A percentile compares a stretch with the other conserved stretches of the same genome.
These are phyloP conservation scores for Scaptodrosophila lebanonensis DNA, from an alignment of 1,140 invertebrate genomes.

Conservation along the genomic window DNA sequence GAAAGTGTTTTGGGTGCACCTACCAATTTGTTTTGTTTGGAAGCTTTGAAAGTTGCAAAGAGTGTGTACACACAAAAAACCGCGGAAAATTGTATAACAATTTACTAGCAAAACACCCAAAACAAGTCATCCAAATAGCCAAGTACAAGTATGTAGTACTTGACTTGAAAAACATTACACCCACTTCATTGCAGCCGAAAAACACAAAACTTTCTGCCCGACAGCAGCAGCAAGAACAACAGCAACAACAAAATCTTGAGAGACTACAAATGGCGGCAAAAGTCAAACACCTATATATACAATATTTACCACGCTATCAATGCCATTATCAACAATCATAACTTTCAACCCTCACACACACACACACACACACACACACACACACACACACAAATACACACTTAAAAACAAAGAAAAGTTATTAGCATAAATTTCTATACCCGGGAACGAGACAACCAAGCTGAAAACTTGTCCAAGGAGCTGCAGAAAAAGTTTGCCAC, in stretches of 20 bases:
- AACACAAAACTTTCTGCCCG: conserved; percentile 3
- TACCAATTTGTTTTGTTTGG: too few species aligned
- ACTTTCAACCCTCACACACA: conserved; percentile 32
- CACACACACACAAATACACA: conserved; percentile 9
- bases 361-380: conserved; percentile 8
- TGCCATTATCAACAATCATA: conserved; percentile 63
- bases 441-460: conserved; percentile 25
- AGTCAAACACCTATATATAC: conserved; percentile 31
- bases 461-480: conserved; percentile 34
- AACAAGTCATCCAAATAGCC: too few species aligned
- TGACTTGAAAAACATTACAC: too few species aligned
- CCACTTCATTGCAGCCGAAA: background rate
- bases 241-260: too few species aligned
- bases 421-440: conserved; percentile 68
- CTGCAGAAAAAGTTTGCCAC: conserved; percentile 48
- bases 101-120: too few species aligned
- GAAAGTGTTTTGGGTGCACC: too few species aligned
- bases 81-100: too few species aligned
- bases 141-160: too few species aligned
- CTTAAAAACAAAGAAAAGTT: conserved; percentile 44
- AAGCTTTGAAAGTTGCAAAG: conserved; percentile 23
- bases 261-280: background rate
- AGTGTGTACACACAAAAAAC: conserved; percentile 31
- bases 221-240: too few species aligned
- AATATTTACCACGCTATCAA: conserved; percentile 66